Conservation (phyloP, 2,113 vertebrate genomes). For the Anolis carolinensis region DNA sequence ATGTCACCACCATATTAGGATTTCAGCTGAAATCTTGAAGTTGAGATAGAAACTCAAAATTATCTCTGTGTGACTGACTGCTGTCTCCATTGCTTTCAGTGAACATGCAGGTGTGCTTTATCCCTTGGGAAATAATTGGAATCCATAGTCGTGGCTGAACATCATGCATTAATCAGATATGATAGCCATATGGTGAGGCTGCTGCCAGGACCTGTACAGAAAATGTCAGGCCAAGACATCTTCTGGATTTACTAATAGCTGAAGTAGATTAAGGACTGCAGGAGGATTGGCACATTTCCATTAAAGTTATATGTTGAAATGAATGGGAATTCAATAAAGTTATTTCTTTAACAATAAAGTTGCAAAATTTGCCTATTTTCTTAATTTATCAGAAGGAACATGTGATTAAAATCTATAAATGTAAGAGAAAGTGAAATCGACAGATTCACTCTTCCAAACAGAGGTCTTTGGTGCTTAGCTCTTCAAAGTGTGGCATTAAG, state of each 20-base stretch:
- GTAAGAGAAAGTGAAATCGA: no score
- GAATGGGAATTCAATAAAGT: no score
- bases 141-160: not conserved
- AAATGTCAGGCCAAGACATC: not conserved
- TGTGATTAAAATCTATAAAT: no score
- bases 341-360: no score
- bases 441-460: no score
- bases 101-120: not conserved
- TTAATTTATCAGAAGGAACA: no score
- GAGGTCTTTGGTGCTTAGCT: no score
- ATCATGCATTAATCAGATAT: not conserved
- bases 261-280: not conserved
- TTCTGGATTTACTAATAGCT: not conserved
- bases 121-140: not conserved
- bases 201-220: not conserved
- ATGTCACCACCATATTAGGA: not conserved
- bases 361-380: no score
- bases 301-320: not conserved
- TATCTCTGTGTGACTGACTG: not conserved
- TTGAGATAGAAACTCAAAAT: not conserved
- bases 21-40: not conserved
- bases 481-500: no score
- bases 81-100: not conserved
- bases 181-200: not conserved
- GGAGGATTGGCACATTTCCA: not conserved